Base-by-base conservation (phyloP, 1,140 invertebrate genomes). In the Arion vulgaris region DNA sequence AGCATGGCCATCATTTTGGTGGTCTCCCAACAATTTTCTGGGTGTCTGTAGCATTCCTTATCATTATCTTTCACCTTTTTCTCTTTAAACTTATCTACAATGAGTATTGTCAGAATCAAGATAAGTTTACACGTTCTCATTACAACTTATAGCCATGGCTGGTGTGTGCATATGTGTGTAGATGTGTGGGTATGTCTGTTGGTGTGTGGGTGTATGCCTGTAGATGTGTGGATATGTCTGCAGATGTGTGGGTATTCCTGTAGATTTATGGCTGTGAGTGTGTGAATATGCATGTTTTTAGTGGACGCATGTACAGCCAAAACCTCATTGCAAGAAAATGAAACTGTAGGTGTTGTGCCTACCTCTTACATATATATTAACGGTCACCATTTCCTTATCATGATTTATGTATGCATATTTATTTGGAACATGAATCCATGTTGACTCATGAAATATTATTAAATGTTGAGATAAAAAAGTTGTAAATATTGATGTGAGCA, bases 31-130 rank as follows among this genome's bases (percentile, higher is more conserved):
- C 96, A 0, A 93, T 98, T 53, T 98, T 99, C 92, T 98, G 98
- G 98, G 95, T 97, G 0, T 95, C 96, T 28, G 96, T 99, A 85
- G 95, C 95, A 88, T 95, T 96, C 89, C 94, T 99, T 81, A 97
- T 99, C 85, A 94, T 98, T 84, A 94, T 98, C 84, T 99, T 99
- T 92, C 98, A 99, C 93, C 93, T 98, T 84, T 99, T 99, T 93
- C 94, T 99, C 15, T 97, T 96, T 93, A 97, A 97, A 93, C 94
- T 99, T 77, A 97, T 99, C 85, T 96, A 97, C 91, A 97, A 96
- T 87, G 97, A 98, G 83, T 92, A 91, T 81, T 92, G 91, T 83
- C 85, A 88, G 32, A 90, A 88, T 36, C 86, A 90, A 62, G 90
- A 91, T 13, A 80, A 87, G 15, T 86, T 81, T 39, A 39, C 28